Evolutionary conservation across 2,113 vertebrate genomes (phyloP).

Genomic region (Chauna torquata): DNA sequence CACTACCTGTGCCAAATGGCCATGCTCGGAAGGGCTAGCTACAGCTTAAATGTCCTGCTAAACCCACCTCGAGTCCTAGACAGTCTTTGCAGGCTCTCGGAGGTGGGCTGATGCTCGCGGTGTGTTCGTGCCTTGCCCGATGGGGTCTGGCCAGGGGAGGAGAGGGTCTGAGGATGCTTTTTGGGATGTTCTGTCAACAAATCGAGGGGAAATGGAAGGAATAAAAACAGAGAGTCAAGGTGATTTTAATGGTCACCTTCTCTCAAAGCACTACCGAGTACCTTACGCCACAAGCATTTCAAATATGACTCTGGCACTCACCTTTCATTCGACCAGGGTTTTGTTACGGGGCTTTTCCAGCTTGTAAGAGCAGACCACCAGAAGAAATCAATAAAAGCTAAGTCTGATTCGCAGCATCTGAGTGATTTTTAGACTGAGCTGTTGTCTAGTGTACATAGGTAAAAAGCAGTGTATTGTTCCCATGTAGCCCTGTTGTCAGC

Average conservation of each 20-base stretch:
- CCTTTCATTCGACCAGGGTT: not conserved
- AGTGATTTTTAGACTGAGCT: not conserved
- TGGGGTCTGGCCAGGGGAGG: not conserved
- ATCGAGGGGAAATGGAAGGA: not conserved
- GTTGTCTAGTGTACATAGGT: not conserved
- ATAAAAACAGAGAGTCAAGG: not conserved
- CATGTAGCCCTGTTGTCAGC: not conserved
- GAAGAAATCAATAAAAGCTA: not conserved
- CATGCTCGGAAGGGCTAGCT: not conserved
- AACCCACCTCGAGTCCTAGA: not conserved
- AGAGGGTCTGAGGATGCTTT: not conserved
- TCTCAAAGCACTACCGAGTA: not conserved
- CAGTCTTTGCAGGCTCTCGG: not conserved
- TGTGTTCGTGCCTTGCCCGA: accelerated
- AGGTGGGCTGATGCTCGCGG: not conserved
- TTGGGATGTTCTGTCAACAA: not conserved
- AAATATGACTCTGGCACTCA: not conserved
- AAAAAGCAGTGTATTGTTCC: not conserved
- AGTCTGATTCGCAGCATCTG: not conserved
- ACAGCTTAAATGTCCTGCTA: not conserved
- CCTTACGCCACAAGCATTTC: not conserved
- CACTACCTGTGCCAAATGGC: not conserved
- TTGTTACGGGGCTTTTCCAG: not conserved
- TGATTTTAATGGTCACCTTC: not conserved
- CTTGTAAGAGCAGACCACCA: not conserved